A percentile compares a stretch with the other conserved stretches of the same genome.
phyloP scores from a whole-genome alignment of 2,113 vertebrate genomes.

The Nematolebias whitei region DNA sequence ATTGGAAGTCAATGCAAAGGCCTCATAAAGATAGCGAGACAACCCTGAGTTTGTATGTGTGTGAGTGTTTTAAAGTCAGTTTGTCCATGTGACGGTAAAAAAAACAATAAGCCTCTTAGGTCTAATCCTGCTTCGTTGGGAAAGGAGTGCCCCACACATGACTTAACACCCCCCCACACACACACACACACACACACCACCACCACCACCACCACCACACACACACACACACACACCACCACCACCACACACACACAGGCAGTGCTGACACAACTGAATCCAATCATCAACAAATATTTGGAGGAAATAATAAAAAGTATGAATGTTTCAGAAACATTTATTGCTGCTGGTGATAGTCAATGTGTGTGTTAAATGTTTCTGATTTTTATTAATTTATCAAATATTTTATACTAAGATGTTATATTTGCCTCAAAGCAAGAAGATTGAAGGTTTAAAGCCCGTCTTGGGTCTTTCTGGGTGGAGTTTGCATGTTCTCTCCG shows the following conservation, averaged over 20 bases:
- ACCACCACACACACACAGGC: slow-evolving; percentile 11
- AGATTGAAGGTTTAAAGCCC: too few species aligned
- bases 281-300: background rate
- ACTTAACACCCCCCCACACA: background rate
- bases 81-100: slow-evolving; percentile 74
- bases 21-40: too few species aligned
- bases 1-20: too few species aligned
- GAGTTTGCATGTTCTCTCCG: too few species aligned
- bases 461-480: too few species aligned
- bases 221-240: slow-evolving; percentile 15
- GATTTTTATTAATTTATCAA: too few species aligned
- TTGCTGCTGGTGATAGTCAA: background rate
- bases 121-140: slow-evolving; percentile 68
- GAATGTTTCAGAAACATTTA: background rate
- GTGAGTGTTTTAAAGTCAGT: slow-evolving; percentile 23
- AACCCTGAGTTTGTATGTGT: slow-evolving; percentile 12
- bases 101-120: slow-evolving; percentile 79
- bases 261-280: slow-evolving; percentile 13
- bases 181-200: too few species aligned
- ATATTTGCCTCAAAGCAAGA: too few species aligned
- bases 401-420: too few species aligned
- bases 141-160: slow-evolving; percentile 45
- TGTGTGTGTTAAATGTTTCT: too few species aligned
- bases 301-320: background rate
- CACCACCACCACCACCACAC: slow-evolving; percentile 16